Base-by-base conservation (phyloP, 2,888 invertebrate genomes). In the Nemotelus pantherinus region DNA sequence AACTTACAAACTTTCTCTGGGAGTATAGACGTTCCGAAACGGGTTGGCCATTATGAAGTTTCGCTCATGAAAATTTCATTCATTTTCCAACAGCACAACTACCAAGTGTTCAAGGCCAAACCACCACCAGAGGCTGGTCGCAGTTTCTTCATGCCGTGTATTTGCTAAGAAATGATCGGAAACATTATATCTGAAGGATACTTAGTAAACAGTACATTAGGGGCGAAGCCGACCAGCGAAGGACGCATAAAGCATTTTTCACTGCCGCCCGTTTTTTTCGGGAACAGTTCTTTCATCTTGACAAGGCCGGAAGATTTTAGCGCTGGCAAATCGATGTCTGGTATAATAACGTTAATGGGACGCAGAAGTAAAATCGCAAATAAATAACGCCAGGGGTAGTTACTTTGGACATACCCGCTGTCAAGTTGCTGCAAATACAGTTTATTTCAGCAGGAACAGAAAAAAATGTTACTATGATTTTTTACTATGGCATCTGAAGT, bases 51-150 rank as follows among this genome's bases (percentile, higher is more conserved):
- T 68, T 68, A 68, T 48, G 67, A 50, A 68, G 43, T 68, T 68
- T 68, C 50, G 48, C 67, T 68, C 67, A 68, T 68, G 67, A 68
- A 68, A 68, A 48, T 68, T 68, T 68, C 67, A 68, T 68, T 68
- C 67, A 48, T 68, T 48, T 50, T n/a, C 50, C n/a, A 39, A 41
- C 6, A 25, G 53, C 25, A 25, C 25, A 25, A 25, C 25, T 25
- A 25, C 25, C 25, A 25, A 25, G 25, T 25, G 25, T 25, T 25
- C 25, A 25, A 25, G 25, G 25, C 25, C 25, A 25, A 53, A 53
- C 53, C n/a, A 53, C 53, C 25, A 25, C 25, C 25, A 25, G 25
- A 25, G 25, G 25, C 25, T 25, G 25, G 60, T 7, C 48, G 50
- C 67, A 50, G 25, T 25, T 39, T 68, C 50, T 25, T 41, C 25